These are phyloP conservation scores for Corythaixoides concolor DNA, from an alignment of 2,113 vertebrate species.

Conservation along the genomic window DNA sequence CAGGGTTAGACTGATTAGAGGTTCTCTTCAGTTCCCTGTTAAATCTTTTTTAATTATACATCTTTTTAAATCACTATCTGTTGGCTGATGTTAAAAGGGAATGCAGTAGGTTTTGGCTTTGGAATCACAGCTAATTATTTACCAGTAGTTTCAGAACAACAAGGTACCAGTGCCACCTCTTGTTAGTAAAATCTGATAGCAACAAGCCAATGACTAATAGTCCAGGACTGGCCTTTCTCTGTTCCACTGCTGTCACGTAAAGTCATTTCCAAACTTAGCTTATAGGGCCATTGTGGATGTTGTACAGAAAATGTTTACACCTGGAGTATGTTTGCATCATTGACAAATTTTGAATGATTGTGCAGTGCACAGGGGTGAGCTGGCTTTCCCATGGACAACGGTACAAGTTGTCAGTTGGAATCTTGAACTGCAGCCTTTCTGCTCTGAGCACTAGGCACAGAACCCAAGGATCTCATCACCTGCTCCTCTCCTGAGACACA, in stretches of 20 bases:
- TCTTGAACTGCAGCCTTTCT: background rate
- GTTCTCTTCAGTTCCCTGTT: background rate
- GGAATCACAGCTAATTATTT: background rate
- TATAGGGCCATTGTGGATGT: background rate
- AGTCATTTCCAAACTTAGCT: background rate
- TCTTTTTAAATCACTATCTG: background rate
- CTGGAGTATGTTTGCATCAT: background rate
- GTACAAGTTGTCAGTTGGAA: background rate
- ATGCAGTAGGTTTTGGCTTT: background rate
- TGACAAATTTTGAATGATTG: background rate
- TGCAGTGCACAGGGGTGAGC: background rate
- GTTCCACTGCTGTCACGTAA: background rate
- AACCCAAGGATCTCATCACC: background rate
- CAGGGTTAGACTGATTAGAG: background rate
- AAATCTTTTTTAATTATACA: background rate
- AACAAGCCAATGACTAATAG: background rate
- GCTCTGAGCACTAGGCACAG: background rate
- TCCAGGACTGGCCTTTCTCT: background rate
- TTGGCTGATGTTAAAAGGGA: slow-evolving; percentile 9
- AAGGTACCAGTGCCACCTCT: slow-evolving; percentile 13
- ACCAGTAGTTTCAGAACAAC: background rate
- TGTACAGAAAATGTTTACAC: background rate
- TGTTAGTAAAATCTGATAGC: slow-evolving; percentile 3
- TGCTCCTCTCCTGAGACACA: background rate
- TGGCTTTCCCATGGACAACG: background rate